These are phyloP conservation scores for Drosophila seclusa DNA, from an alignment of 2,888 invertebrate genomes.

Conservation along the genomic window DNA sequence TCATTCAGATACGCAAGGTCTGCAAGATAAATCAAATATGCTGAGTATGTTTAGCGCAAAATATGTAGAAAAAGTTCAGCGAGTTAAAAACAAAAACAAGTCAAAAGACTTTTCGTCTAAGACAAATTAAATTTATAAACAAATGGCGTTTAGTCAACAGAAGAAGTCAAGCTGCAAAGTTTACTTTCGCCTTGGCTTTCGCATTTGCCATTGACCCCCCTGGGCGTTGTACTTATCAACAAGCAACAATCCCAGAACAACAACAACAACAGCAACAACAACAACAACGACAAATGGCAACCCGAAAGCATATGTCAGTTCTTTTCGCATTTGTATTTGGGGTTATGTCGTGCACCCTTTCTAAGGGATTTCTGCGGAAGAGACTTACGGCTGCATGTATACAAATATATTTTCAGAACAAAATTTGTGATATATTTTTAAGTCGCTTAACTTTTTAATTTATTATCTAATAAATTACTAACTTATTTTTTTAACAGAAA, in stretches of 20 bases:
- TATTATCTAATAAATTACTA: neutral
- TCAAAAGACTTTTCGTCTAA: constrained; percentile 50
- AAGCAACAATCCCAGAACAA: constrained; percentile 32
- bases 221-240: constrained; percentile 23
- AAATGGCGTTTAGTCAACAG: constrained; percentile 68
- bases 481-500: accelerated
- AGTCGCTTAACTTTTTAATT: neutral
- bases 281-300: constrained; percentile 35
- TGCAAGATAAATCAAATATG: constrained; percentile 49
- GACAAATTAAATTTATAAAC: constrained; percentile 78
- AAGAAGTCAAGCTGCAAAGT: constrained; percentile 55
- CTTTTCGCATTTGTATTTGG: constrained; percentile 36
- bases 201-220: constrained; percentile 39
- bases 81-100: constrained; percentile 49
- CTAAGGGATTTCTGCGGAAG: neutral
- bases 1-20: constrained; percentile 1
- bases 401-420: neutral
- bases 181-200: constrained; percentile 51
- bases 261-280: constrained; percentile 18
- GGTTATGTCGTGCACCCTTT: constrained; percentile 16
- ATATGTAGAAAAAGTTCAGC: constrained; percentile 12
- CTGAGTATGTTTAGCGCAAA: constrained; percentile 45
- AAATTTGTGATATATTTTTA: neutral
- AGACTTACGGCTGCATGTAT: neutral
- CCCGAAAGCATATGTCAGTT: constrained; percentile 60